Base-by-base conservation (phyloP, 2,888 invertebrate species). In the Polyommatus icarus region DNA sequence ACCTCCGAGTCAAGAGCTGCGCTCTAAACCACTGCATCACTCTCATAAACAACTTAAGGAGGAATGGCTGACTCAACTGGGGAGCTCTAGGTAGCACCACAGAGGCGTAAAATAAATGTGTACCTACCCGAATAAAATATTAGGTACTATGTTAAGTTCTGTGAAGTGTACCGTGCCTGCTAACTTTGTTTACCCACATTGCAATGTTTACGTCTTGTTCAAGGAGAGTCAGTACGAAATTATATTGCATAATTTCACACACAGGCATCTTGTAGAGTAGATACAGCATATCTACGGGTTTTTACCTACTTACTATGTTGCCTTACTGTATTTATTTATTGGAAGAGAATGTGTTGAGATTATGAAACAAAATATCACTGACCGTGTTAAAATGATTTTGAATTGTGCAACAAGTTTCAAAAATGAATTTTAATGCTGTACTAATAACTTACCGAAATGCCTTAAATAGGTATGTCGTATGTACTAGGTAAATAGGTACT, bases 141-240 rank as follows among this genome's bases (percentile, higher is more conserved):
- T 32, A 32, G 32, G 4, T 32, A 32, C 32, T 32, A 32, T 4
- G 32, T 5, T 32, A 32, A 32, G 32, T 36, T 0, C 36, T 6
- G 0, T 36, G 0, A 36, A 6, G 36, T 36, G 36, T 6, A 36
- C 6, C 7, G 36, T 7, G 6, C 36, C 36, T 0, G 36, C 46
- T 46, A 10, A 46, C 46, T 54, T 75, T 75, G 50, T 50, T 75
- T 24, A 75, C 50, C 20, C 15, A 75, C 18, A 75, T 54, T 54
- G 75, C 54, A 75, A 75, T 75, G 50, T 75, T 75, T 54, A 75
- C 54, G 3, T 40, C 67, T 72, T 20, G 20, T 72, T 72, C 72
- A 72, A 72, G 72, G 72, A n/a, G n/a, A 72, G 40, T 40, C 10
- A 12, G 40, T 20, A 40, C 36, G 8, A 72, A 72, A 40, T 40